Evolutionary conservation across 2,113 vertebrate genomes (phyloP).

Genomic region (Marmota monax): DNA sequence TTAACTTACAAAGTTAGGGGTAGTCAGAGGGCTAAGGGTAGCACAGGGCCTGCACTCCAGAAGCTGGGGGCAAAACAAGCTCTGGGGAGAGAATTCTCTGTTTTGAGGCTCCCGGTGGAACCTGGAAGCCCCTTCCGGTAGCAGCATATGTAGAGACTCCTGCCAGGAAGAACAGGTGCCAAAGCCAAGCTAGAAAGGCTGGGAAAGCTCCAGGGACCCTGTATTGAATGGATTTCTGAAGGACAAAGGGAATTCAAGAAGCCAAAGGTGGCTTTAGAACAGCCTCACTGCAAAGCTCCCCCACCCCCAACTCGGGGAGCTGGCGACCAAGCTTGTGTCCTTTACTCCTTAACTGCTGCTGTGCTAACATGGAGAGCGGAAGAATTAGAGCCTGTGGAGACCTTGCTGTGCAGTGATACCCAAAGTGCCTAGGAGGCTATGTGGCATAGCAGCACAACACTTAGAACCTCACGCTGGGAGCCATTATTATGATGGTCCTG

Average conservation of each 20-base stretch:
- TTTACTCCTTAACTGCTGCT: background rate
- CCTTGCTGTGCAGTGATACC: background rate
- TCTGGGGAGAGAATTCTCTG: background rate
- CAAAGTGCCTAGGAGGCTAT: background rate
- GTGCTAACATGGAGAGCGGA: background rate
- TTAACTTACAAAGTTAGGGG: background rate
- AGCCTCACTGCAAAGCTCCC: background rate
- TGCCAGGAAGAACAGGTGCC: background rate
- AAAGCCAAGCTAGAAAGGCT: background rate
- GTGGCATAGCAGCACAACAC: background rate
- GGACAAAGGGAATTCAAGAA: conserved; percentile 43
- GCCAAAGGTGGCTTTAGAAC: background rate
- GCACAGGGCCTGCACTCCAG: background rate
- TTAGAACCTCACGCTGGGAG: background rate
- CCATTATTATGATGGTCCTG: background rate
- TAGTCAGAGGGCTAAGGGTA: background rate
- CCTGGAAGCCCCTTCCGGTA: background rate
- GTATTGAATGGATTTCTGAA: background rate
- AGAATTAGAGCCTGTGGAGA: background rate
- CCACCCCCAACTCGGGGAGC: background rate
- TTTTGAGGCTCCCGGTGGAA: background rate
- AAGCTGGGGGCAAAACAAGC: background rate
- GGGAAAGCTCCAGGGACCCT: background rate
- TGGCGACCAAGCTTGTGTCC: accelerated
- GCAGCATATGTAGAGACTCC: background rate